Evolutionary conservation across 92 coral and sea anemone genomes (phyloP).

Genomic region (Pocillopora grandis): DNA sequence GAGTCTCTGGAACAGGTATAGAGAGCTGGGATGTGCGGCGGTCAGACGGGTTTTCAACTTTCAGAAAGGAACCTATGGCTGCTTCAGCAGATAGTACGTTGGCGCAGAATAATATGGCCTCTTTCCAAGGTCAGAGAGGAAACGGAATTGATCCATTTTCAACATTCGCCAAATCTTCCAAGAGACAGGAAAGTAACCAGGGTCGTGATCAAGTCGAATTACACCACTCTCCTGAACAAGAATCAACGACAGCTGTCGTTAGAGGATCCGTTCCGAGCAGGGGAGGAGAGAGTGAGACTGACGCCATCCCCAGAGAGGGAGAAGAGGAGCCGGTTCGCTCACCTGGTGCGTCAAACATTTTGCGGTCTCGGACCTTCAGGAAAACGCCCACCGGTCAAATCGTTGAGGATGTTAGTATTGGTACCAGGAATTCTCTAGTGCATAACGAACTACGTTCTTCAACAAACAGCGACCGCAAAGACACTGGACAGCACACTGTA

Average conservation of each 20-base stretch:
- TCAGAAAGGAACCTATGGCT: conserved; percentile 31
- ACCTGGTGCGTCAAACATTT: conserved; percentile 46
- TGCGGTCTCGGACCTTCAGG: conserved; percentile 71
- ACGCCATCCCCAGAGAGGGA: conserved; percentile 4
- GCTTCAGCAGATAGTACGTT: conserved; percentile 5
- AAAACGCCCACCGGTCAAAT: conserved; percentile 65
- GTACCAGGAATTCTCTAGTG: background rate
- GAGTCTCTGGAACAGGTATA: background rate
- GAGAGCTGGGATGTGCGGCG: conserved; percentile 14
- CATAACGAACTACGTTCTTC: background rate
- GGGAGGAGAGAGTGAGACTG: conserved; percentile 18
- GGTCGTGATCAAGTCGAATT: background rate
- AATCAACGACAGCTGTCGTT: conserved; percentile 4
- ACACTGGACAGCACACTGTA: conserved; percentile 28
- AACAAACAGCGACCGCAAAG: background rate
- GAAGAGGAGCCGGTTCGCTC: conserved; percentile 33
- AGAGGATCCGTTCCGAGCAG: conserved; percentile 2
- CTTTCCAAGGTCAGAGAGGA: background rate
- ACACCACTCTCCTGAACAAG: background rate
- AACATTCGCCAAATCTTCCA: conserved; percentile 5
- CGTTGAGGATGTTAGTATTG: conserved; percentile 20
- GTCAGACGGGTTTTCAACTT: conserved; percentile 52
- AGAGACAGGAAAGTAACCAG: background rate
- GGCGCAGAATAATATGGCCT: background rate
- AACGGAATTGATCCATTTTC: background rate